phyloP scores from a whole-genome alignment of 2,797 vertebrate species.

The Hipposideros larvatus region DNA sequence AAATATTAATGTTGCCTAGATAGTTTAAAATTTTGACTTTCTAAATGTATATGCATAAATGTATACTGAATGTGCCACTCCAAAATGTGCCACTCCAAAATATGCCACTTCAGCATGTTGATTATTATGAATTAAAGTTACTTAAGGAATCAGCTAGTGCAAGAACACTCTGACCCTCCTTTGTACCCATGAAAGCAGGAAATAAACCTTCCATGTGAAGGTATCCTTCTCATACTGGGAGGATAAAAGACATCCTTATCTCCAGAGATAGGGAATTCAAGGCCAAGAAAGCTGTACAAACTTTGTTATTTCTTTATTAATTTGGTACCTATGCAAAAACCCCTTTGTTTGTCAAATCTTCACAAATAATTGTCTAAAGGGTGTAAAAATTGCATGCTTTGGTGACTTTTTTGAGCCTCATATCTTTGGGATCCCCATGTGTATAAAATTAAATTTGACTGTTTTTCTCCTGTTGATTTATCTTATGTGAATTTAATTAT shows the following conservation, averaged over 20 bases:
- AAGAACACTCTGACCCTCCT: background rate
- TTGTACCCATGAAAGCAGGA: background rate
- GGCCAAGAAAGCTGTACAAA: too few relatives aligned
- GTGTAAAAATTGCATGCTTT: background rate
- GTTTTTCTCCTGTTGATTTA: background rate
- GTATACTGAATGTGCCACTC: background rate
- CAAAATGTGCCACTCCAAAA: background rate
- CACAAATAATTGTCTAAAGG: background rate
- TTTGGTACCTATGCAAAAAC: background rate
- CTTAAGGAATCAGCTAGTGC: background rate
- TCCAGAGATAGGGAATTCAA: too few relatives aligned
- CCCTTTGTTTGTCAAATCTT: background rate
- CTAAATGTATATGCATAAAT: background rate
- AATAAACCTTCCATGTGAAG: background rate
- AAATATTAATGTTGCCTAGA: background rate
- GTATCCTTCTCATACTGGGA: background rate
- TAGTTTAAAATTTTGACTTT: background rate
- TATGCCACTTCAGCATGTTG: background rate
- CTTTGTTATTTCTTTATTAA: background rate
- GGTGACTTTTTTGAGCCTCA: background rate
- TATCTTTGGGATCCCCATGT: background rate
- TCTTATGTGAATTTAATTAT: background rate
- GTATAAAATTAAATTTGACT: background rate
- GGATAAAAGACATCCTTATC: background rate
- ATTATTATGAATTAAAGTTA: background rate